Evolutionary conservation across 2,797 vertebrate genomes (phyloP).

Genomic region (Sardinella longiceps): DNA sequence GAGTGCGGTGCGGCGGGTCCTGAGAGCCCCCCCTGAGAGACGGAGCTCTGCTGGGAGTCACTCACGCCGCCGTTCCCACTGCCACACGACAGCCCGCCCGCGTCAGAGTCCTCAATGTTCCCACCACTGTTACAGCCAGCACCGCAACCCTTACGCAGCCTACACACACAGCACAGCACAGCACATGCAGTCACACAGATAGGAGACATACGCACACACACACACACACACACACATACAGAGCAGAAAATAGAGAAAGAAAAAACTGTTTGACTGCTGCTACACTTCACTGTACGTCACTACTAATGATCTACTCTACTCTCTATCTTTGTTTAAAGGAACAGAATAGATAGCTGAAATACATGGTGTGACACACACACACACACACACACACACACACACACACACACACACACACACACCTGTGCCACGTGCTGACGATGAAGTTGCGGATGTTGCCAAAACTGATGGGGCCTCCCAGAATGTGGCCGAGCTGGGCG

Average conservation of each 20-base stretch:
- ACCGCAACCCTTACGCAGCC: constrained; percentile 94
- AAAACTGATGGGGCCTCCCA: constrained; percentile 94
- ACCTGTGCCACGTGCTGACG: constrained; percentile 97
- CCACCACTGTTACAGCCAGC: constrained; percentile 98
- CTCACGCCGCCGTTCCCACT: constrained; percentile 75
- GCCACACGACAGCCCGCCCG: constrained; percentile 85
- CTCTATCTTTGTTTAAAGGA: too few relatives aligned
- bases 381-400: not conserved
- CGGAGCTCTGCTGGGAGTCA: constrained; percentile 85
- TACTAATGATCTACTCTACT: too few relatives aligned
- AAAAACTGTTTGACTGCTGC: too few relatives aligned
- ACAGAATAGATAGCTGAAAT: too few relatives aligned
- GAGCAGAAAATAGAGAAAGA: too few relatives aligned
- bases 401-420: not conserved
- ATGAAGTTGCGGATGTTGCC: constrained; percentile 92
- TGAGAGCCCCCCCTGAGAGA: constrained; percentile 80
- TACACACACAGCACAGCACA: constrained; percentile 65
- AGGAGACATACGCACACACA: too few relatives aligned
- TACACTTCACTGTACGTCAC: too few relatives aligned
- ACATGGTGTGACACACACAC: too few relatives aligned
- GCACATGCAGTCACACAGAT: too few relatives aligned
- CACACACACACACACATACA: too few relatives aligned
- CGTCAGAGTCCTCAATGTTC: constrained; percentile 94
- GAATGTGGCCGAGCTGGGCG: constrained; percentile 88
- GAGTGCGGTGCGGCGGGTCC: constrained; percentile 81